These are phyloP conservation scores for Tetragonula clypearis DNA, from an alignment of 1,140 invertebrate genomes.

Conservation along the genomic window DNA sequence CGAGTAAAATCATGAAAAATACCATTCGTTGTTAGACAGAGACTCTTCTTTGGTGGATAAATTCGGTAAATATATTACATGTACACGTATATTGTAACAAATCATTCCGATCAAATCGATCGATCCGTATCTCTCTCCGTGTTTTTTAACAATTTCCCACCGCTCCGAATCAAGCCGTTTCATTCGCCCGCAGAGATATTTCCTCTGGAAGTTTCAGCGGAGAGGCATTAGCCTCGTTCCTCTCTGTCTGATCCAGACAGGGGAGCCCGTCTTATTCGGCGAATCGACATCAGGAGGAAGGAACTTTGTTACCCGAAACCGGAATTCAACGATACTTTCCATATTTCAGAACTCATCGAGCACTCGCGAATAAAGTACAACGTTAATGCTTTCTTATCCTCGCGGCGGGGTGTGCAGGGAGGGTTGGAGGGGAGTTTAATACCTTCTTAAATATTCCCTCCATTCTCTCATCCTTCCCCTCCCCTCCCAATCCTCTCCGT, in stretches of 20 bases:
- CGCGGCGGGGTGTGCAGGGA: constrained; percentile 33
- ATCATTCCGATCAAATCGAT: no score
- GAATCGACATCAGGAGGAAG: constrained; percentile 28
- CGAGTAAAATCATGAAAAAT: neutral
- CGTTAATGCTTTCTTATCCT: constrained; percentile 74
- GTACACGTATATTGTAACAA: no score
- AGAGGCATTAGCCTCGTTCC: neutral
- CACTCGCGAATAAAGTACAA: constrained; percentile 73
- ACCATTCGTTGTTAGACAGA: no score
- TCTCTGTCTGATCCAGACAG: neutral
- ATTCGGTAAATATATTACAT: neutral
- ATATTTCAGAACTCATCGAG: constrained; percentile 75
- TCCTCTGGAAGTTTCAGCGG: neutral
- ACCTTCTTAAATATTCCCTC: constrained; percentile 81
- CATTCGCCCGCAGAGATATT: constrained; percentile 10
- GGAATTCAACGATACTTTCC: constrained; percentile 65
- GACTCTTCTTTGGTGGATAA: neutral
- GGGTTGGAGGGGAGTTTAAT: constrained; percentile 72
- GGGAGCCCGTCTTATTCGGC: neutral
- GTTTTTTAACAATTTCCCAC: neutral
- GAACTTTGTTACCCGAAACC: constrained; percentile 47
- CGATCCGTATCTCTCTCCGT: no score
- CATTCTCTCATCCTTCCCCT: constrained; percentile 60
- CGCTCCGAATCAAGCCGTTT: neutral
- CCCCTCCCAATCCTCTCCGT: neutral